A percentile compares a stretch with the other conserved stretches of the same genome.
Evolutionary conservation across 1,140 invertebrate genomes (phyloP).

Genomic region (Drosophila sproati): DNA sequence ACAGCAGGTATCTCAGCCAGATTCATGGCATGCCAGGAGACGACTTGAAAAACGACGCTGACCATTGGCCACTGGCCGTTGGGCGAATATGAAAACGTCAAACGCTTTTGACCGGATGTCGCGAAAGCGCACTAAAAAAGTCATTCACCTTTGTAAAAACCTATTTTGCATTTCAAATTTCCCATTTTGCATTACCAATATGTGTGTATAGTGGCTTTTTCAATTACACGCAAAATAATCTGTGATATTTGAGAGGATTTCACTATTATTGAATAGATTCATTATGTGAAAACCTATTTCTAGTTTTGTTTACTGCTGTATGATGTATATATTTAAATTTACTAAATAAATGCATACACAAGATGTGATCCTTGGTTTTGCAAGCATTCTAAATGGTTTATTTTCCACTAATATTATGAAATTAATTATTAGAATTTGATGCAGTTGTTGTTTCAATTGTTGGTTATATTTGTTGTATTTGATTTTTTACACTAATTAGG

Average conservation of each 20-base stretch:
- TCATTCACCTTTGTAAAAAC: conserved; percentile 82
- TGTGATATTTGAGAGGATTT: no score
- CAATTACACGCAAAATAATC: neutral
- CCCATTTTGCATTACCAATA: conserved; percentile 51
- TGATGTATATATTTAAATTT: neutral
- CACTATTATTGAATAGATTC: no score
- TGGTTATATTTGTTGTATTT: neutral
- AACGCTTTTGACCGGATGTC: conserved; percentile 82
- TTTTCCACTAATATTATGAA: neutral
- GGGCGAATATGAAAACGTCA: conserved; percentile 77
- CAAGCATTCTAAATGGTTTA: neutral
- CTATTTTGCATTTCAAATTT: conserved; percentile 46
- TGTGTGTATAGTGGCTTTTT: conserved; percentile 34
- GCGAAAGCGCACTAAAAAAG: conserved; percentile 78
- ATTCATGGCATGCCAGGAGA: conserved; percentile 74
- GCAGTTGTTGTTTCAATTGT: neutral
- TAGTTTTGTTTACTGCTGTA: no score
- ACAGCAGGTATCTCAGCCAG: conserved; percentile 30
- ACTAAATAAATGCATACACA: neutral
- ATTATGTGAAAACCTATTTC: no score
- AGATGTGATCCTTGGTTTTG: neutral
- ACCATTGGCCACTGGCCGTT: conserved; percentile 52
- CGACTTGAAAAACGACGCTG: conserved; percentile 19
- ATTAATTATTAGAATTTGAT: neutral
- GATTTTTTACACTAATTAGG: conserved; percentile 8